A percentile compares a stretch with the other conserved stretches of the same genome.
These are phyloP conservation scores for Lucinisca nassula DNA, from an alignment of 2,888 invertebrate genomes.

Conservation along the genomic window DNA sequence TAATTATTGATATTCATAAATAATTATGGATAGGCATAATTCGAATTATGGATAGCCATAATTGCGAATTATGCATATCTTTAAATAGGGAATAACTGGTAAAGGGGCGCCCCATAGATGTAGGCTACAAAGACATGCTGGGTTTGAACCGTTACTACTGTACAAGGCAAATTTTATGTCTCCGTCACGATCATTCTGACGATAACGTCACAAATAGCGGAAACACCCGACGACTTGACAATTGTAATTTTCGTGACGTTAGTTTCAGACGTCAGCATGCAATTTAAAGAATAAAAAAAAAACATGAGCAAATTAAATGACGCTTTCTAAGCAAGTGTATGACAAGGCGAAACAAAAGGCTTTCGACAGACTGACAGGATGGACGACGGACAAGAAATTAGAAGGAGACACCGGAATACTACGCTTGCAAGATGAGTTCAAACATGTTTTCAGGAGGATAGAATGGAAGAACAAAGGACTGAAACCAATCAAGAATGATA, in stretches of 20 bases:
- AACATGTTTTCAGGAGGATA: slow-evolving; percentile 66
- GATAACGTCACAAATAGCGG: background rate
- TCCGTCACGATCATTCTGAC: too few species aligned
- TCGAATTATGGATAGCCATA: too few species aligned
- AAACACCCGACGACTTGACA: background rate
- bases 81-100: too few species aligned
- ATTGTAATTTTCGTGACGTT: background rate
- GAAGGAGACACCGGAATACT: slow-evolving; percentile 58
- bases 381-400: slow-evolving; percentile 41
- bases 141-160: too few species aligned
- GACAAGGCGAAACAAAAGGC: slow-evolving; percentile 50
- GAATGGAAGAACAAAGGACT: slow-evolving; percentile 57
- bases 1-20: too few species aligned
- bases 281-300: background rate
- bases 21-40: too few species aligned
- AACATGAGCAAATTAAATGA: slow-evolving; percentile 32
- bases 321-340: slow-evolving; percentile 30
- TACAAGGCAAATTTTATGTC: too few species aligned
- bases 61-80: too few species aligned
- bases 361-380: slow-evolving; percentile 44
- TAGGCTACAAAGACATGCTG: too few species aligned
- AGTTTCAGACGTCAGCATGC: background rate
- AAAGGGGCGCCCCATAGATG: too few species aligned
- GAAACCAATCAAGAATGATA: background rate
- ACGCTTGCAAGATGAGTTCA: slow-evolving; percentile 66